Evolutionary conservation across 2,797 vertebrate genomes (phyloP).

Genomic region (Remorina albescens): DNA sequence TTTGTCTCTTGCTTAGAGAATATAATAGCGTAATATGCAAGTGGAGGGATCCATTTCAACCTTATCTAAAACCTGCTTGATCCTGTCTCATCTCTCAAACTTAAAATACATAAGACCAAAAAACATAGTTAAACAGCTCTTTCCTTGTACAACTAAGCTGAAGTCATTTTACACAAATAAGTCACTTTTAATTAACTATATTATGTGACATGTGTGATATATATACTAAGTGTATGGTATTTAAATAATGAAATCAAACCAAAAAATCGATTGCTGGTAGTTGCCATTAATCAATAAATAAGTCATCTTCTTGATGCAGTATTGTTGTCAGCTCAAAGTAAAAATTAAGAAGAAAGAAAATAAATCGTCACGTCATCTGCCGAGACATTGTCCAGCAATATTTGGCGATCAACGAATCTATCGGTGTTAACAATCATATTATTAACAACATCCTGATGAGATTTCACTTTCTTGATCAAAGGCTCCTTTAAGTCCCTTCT

Average conservation of each 20-base stretch:
- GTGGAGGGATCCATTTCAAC: conserved; percentile 12
- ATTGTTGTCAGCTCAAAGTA: conserved; percentile 55
- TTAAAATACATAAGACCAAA: conserved; percentile 21
- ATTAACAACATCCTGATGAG: conserved; percentile 25
- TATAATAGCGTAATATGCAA: neutral
- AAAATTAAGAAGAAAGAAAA: conserved; percentile 18
- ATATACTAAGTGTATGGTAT: neutral
- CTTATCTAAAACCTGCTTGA: conserved; percentile 30
- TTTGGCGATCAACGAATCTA: conserved; percentile 38
- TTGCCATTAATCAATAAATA: conserved; percentile 56
- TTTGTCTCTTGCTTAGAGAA: too few species aligned
- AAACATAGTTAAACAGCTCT: neutral
- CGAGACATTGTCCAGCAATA: conserved; percentile 75
- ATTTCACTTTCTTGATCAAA: conserved; percentile 51
- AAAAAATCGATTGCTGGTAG: neutral
- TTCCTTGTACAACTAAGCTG: too few species aligned
- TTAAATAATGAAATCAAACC: conserved; percentile 16
- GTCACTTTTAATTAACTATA: neutral
- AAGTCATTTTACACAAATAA: neutral
- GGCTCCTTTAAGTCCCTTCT: neutral
- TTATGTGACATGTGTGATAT: too few species aligned
- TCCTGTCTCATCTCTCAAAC: conserved; percentile 16
- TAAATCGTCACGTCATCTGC: conserved; percentile 5
- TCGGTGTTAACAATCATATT: conserved; percentile 21
- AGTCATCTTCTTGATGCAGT: conserved; percentile 34